Conservation (phyloP, 2,888 invertebrate species). For the Apoderus coryli region DNA sequence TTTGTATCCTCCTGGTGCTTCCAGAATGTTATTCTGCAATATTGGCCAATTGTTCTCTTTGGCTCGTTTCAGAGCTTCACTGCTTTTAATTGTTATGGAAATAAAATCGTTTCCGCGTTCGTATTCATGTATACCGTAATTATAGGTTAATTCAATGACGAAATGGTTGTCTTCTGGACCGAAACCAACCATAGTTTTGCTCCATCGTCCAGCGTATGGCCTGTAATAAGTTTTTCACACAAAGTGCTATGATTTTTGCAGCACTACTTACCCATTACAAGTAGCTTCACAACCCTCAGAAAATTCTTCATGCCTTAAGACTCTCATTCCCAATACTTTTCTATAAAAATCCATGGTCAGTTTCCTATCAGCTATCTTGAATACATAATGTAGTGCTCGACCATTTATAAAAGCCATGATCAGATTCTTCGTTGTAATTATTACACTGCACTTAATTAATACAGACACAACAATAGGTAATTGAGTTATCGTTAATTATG, state of each 20-base stretch:
- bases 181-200: slow-evolving; percentile 98
- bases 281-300: slow-evolving; percentile 91
- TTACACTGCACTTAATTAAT: no score
- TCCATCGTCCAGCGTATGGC: slow-evolving; percentile 97
- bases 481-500: no score
- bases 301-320: slow-evolving; percentile 94
- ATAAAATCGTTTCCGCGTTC: slow-evolving; percentile 84
- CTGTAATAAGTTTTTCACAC: slow-evolving; percentile 33
- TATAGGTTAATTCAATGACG: slow-evolving; percentile 93
- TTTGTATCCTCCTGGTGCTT: slow-evolving; percentile 87
- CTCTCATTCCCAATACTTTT: slow-evolving; percentile 90
- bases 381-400: slow-evolving; percentile 88
- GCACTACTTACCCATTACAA: slow-evolving; percentile 78
- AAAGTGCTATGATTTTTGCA: not conserved
- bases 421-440: slow-evolving; percentile 1
- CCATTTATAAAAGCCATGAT: slow-evolving; percentile 32
- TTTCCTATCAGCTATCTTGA: slow-evolving; percentile 84
- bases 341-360: slow-evolving; percentile 78
- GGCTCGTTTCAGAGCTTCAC: slow-evolving; percentile 60
- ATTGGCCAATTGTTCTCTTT: slow-evolving; percentile 58
- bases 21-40: slow-evolving; percentile 44
- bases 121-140: slow-evolving; percentile 84
- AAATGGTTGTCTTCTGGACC: slow-evolving; percentile 91
- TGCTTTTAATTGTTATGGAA: slow-evolving; percentile 71
- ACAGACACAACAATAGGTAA: no score